phyloP scores from a whole-genome alignment of 2,113 vertebrate genomes.

The Ellobius talpinus region DNA sequence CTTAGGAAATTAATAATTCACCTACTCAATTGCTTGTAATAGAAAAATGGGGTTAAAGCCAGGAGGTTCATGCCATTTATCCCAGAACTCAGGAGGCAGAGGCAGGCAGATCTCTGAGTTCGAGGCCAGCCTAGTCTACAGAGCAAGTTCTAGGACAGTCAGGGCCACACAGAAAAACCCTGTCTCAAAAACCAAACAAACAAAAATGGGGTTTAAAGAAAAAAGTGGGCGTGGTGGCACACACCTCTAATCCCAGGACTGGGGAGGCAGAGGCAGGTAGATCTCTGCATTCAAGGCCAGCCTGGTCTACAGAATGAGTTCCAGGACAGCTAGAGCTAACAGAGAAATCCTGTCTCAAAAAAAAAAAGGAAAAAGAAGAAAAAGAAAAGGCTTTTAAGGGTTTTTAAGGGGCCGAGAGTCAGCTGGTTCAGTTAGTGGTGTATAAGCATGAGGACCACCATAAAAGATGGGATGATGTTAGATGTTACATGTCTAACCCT shows the following conservation, averaged over 20 bases:
- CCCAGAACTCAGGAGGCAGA: neutral
- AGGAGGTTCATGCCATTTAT: neutral
- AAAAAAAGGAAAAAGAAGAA: rapidly evolving
- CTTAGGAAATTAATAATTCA: neutral
- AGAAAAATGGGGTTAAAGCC: neutral
- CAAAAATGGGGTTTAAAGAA: neutral
- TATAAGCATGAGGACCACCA: neutral
- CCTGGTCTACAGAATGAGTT: neutral
- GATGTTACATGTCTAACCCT: neutral
- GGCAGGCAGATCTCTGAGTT: neutral
- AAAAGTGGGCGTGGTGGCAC: neutral
- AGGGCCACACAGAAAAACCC: neutral
- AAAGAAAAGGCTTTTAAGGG: neutral
- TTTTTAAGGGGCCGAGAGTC: neutral
- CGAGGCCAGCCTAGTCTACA: neutral
- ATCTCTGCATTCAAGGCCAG: neutral
- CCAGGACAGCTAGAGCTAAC: neutral
- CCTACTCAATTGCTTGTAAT: neutral
- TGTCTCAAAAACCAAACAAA: neutral
- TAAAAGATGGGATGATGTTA: too few relatives aligned
- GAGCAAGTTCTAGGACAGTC: neutral
- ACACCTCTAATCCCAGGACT: neutral
- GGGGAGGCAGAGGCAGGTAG: neutral
- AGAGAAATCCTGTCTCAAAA: neutral
- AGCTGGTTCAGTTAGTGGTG: neutral